Percentiles rank a stretch among this genome's conserved stretches.
phyloP scores from a whole-genome alignment of 2,113 vertebrate genomes.

The Spea bombifrons region DNA sequence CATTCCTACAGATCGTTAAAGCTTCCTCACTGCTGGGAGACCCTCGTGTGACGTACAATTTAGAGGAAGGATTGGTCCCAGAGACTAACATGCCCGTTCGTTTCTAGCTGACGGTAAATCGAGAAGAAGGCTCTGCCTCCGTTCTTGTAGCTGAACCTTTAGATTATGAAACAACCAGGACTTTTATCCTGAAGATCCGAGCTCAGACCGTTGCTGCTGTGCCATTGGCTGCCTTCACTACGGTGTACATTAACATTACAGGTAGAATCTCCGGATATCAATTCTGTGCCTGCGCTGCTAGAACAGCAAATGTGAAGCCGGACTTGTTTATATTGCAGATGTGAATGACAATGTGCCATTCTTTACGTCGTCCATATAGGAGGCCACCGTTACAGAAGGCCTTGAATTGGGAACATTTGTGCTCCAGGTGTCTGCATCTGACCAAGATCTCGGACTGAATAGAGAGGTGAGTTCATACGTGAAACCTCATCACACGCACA shows the following conservation, averaged over 20 bases:
- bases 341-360: constrained; percentile 91
- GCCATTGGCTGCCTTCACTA: constrained; percentile 79
- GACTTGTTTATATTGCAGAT: constrained; percentile 62
- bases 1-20: constrained; percentile 73
- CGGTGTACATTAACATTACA: constrained; percentile 74
- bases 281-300: too few species aligned
- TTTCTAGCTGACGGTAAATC: constrained; percentile 85
- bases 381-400: constrained; percentile 79
- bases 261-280: constrained; percentile 57
- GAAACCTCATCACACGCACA: too few species aligned
- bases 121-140: constrained; percentile 80
- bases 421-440: constrained; percentile 78
- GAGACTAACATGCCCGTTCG: constrained; percentile 84
- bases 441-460: constrained; percentile 79
- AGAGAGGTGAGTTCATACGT: constrained; percentile 69
- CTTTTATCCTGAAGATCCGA: constrained; percentile 77
- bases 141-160: constrained; percentile 81
- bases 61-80: constrained; percentile 83
- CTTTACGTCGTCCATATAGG: constrained; percentile 87
- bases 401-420: constrained; percentile 73
- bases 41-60: constrained; percentile 79
- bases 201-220: constrained; percentile 82
- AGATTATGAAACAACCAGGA: constrained; percentile 80
- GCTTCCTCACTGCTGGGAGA: constrained; percentile 81
- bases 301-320: too few species aligned